A percentile compares a stretch with the other conserved stretches of the same genome.
Conservation (phyloP, 2,113 vertebrate genomes). For the Prunella himalayana region DNA sequence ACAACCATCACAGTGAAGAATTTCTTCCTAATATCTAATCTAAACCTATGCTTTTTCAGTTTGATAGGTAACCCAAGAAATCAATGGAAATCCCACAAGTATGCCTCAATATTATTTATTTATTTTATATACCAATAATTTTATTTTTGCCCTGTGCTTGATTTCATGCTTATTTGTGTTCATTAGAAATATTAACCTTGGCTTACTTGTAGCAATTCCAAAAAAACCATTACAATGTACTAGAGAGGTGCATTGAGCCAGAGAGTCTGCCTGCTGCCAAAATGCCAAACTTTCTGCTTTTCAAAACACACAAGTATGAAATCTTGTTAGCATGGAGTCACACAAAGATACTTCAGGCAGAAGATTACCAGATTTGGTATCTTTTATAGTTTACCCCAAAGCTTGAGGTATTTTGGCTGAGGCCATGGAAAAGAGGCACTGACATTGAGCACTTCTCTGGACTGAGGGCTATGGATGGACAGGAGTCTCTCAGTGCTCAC, state of each 20-base stretch:
- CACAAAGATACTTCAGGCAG: background rate
- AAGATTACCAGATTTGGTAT: too few species aligned
- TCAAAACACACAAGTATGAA: background rate
- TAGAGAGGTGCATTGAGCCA: background rate
- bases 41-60: background rate
- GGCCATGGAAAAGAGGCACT: background rate
- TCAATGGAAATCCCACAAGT: background rate
- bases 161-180: background rate
- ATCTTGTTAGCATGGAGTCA: rapidly evolving
- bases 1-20: rapidly evolving
- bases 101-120: background rate
- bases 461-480: background rate
- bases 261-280: background rate
- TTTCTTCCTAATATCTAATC: background rate
- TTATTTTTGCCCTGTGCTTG: background rate
- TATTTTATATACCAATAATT: background rate
- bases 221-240: background rate
- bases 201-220: background rate
- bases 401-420: background rate
- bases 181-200: background rate
- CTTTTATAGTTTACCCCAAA: background rate
- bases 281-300: background rate
- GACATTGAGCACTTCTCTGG: background rate
- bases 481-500: background rate
- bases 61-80: background rate